phyloP scores from a whole-genome alignment of 1,140 invertebrate species.

The Tenebrio molitor region DNA sequence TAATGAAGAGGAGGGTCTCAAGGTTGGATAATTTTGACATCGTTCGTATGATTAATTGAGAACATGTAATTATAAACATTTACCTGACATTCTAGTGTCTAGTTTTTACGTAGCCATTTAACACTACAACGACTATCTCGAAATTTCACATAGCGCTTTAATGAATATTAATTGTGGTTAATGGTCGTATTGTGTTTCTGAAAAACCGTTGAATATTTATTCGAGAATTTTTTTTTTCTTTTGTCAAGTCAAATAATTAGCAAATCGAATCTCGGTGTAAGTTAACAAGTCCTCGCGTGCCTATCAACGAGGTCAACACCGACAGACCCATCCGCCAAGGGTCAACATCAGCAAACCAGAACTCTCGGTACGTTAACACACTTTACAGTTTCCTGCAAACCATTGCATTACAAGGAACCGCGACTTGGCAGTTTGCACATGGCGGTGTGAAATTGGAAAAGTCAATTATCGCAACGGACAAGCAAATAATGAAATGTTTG shows the following conservation, averaged over 20 bases:
- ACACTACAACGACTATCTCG: not conserved
- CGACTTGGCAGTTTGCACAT: not conserved
- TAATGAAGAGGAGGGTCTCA: too few species aligned
- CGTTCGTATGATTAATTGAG: too few species aligned
- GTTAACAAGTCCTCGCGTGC: not conserved
- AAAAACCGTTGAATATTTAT: not conserved
- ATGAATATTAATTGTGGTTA: not conserved
- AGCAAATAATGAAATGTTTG: constrained; percentile 13
- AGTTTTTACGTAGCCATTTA: not conserved
- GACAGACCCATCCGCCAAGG: too few species aligned
- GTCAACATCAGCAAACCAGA: too few species aligned
- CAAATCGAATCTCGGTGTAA: not conserved
- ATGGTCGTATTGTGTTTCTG: not conserved
- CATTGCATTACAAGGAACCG: not conserved
- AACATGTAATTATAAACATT: not conserved
- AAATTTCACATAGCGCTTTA: not conserved
- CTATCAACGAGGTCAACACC: too few species aligned
- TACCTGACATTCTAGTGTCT: not conserved
- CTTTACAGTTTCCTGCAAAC: too few species aligned
- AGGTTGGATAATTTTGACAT: too few species aligned
- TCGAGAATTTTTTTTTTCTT: too few species aligned
- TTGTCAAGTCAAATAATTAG: not conserved
- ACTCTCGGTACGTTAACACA: too few species aligned
- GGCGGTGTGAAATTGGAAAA: not conserved
- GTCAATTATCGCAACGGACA: not conserved